These are phyloP conservation scores for Reticulitermes lucifugus DNA, from an alignment of 2,888 invertebrate species.

Conservation along the genomic window DNA sequence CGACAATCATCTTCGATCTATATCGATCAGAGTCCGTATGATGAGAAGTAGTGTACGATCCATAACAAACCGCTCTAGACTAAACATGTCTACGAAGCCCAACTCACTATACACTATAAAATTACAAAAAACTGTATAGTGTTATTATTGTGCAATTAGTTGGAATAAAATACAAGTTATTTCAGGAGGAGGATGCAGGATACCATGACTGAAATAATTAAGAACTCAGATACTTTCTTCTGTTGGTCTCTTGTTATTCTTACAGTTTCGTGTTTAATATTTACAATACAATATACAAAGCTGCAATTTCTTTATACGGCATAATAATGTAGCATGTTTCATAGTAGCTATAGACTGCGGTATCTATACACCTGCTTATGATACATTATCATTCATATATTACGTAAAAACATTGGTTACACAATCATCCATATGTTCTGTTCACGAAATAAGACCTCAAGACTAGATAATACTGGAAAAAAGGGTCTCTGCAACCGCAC, in stretches of 20 bases:
- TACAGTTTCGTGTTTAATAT: conserved; percentile 53
- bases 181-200: background rate
- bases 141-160: too few species aligned
- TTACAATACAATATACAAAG: conserved; percentile 54
- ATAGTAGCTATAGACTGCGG: conserved; percentile 39
- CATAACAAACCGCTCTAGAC: too few species aligned
- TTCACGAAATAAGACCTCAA: conserved; percentile 53
- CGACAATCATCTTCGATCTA: too few species aligned
- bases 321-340: conserved; percentile 50
- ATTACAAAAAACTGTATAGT: too few species aligned
- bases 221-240: background rate
- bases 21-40: too few species aligned
- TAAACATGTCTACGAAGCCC: too few species aligned
- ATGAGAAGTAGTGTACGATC: too few species aligned
- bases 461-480: conserved; percentile 55
- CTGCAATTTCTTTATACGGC: conserved; percentile 51
- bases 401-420: conserved; percentile 51
- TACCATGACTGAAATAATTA: background rate
- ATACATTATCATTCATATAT: conserved; percentile 53
- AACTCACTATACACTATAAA: too few species aligned
- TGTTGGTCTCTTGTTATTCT: conserved; percentile 48
- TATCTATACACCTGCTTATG: conserved; percentile 51
- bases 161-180: too few species aligned
- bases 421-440: conserved; percentile 49
- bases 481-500: conserved; percentile 46